Percentiles rank a stretch among this genome's conserved stretches.
Conservation (phyloP, 1,140 invertebrate genomes). For the Caenorhabditis tropicalis region DNA sequence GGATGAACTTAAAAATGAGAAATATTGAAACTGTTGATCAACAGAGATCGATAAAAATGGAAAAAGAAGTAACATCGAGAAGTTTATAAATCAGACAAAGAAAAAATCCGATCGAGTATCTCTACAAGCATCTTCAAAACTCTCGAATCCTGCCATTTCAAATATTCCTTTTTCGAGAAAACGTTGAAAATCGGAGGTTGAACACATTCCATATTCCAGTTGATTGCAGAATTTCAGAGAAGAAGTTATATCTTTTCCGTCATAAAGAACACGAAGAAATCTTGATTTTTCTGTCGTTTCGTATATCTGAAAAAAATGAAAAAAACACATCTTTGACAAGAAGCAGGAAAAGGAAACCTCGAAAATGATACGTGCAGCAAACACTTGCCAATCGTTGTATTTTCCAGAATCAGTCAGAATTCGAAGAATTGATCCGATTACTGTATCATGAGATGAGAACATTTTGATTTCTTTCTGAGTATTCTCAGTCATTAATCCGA, state of each 20-base stretch:
- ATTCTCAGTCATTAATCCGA: background rate
- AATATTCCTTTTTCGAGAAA: conserved; percentile 4
- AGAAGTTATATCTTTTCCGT: conserved; percentile 35
- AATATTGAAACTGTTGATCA: background rate
- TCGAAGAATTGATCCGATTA: conserved; percentile 19
- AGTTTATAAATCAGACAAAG: conserved; percentile 18
- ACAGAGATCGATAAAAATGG: background rate
- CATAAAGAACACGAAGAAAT: conserved; percentile 28
- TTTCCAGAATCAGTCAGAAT: conserved; percentile 2
- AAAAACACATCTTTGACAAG: background rate
- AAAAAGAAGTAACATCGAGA: background rate
- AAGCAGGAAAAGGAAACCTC: background rate
- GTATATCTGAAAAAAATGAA: background rate
- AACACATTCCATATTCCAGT: conserved; percentile 27
- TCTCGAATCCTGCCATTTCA: conserved; percentile 6
- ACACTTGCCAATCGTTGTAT: conserved; percentile 16
- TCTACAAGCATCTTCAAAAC: background rate
- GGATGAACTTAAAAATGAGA: background rate
- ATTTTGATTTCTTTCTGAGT: background rate
- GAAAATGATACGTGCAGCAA: conserved; percentile 31
- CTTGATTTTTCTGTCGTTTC: background rate
- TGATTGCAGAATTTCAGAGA: conserved; percentile 6
- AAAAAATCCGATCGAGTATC: background rate
- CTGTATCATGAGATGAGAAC: conserved; percentile 26
- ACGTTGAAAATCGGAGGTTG: background rate